These are phyloP conservation scores for Emesis russula DNA, from an alignment of 2,888 invertebrate genomes.

Conservation along the genomic window DNA sequence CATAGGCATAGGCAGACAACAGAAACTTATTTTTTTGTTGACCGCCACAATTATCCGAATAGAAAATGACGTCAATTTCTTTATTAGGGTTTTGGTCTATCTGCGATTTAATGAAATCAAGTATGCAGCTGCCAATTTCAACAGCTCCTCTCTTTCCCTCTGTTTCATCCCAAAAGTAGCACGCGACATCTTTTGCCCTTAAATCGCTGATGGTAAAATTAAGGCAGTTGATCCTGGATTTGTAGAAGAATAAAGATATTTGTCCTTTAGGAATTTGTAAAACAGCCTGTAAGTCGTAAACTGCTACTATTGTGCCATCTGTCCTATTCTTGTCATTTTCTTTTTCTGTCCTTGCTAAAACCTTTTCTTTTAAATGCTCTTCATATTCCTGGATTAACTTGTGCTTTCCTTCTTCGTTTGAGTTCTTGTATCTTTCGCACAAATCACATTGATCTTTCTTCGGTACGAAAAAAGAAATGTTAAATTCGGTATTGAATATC, in stretches of 20 bases:
- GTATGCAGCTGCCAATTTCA: constrained; percentile 73
- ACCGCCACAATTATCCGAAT: constrained; percentile 38
- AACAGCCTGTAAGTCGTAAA: constrained; percentile 82
- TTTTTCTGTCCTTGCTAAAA: constrained; percentile 34
- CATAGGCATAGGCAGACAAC: background rate
- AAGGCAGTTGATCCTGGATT: constrained; percentile 64
- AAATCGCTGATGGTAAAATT: constrained; percentile 62
- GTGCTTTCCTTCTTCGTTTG: constrained; percentile 62
- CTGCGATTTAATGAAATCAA: constrained; percentile 48
- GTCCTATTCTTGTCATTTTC: no score
- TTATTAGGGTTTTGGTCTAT: constrained; percentile 6
- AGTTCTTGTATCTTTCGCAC: background rate
- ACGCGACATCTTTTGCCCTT: constrained; percentile 58
- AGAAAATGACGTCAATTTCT: constrained; percentile 39
- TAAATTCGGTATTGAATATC: no score
- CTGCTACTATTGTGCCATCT: constrained; percentile 46
- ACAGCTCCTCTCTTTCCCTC: constrained; percentile 71
- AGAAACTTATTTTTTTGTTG: constrained; percentile 44
- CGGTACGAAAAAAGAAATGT: no score
- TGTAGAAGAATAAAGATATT: constrained; percentile 75
- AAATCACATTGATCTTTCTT: background rate
- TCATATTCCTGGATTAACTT: constrained; percentile 54
- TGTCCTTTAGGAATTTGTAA: constrained; percentile 81
- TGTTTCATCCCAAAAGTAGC: constrained; percentile 77
- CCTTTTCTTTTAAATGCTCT: constrained; percentile 69